These are phyloP conservation scores for Epizoanthus rinbou DNA, from an alignment of 92 coral and sea anemone genomes.

Conservation along the genomic window DNA sequence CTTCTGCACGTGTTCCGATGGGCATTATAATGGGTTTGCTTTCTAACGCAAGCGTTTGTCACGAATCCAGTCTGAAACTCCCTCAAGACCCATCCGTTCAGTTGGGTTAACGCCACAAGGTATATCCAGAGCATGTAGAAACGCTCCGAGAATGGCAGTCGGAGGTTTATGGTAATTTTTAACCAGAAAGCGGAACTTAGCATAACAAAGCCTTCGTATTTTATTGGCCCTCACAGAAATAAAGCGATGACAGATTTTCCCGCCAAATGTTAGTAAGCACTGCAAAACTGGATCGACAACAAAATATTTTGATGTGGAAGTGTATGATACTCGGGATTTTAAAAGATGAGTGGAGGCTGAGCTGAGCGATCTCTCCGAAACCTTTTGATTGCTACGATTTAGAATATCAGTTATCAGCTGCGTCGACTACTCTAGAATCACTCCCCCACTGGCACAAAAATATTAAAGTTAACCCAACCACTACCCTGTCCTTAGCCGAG, in stretches of 20 bases:
- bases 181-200: slow-evolving; percentile 37
- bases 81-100: slow-evolving; percentile 2
- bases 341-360: no score
- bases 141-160: slow-evolving; percentile 52
- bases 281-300: no score
- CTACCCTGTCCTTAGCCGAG: no score
- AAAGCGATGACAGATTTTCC: slow-evolving; percentile 34
- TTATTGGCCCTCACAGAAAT: slow-evolving; percentile 4
- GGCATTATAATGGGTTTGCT: slow-evolving; percentile 63
- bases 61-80: neutral
- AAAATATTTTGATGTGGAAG: no score
- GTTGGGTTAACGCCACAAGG: slow-evolving; percentile 3
- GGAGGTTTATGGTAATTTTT: slow-evolving; percentile 41
- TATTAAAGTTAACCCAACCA: no score
- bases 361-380: no score
- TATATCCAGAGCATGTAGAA: slow-evolving; percentile 97
- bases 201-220: slow-evolving; percentile 35
- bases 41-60: neutral
- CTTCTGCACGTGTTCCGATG: slow-evolving; percentile 60
- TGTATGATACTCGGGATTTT: no score
- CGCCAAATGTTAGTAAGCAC: slow-evolving; percentile 12
- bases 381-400: no score
- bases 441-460: no score
- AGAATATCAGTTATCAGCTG: no score
- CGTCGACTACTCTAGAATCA: no score